Evolutionary conservation across 2,888 invertebrate genomes (phyloP), one percentile per base, ranked within the genome.

Genomic region (Rhingia campestris): DNA sequence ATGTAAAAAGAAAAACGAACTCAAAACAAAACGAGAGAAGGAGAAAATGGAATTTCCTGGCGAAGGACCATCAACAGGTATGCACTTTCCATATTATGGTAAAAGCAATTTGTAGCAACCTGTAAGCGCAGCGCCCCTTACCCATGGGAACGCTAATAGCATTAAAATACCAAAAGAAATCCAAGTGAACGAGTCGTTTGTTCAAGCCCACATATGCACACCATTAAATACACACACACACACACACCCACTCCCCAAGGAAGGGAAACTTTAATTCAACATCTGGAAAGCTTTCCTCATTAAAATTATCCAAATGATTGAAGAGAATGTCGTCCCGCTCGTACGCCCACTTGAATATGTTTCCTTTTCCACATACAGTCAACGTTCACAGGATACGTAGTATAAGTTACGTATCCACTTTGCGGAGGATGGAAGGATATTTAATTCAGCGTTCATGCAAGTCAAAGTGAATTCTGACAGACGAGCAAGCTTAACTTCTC

Each of bases 251-350:
- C 22, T 22, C 22, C 22, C 22, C 1, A 2, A 22, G 22, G 22
- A 22, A 22, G 10, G 33, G 12, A n/a, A 35, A 69, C 56, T 41
- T 10, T 41, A 12, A 14, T 66, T 33, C 59, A 47, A 5, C 33
- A 37, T 59, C 66, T 70, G 53, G 59, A 75, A 75, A 75, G 75
- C 64, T 59, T 32, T 35, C 64, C 70, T 76, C 81, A 81, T 81
- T 81, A 81, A 76, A 81, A 76, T 81, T 72, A 81, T 81, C 81
- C 76, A 66, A 81, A 81, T 81, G 81, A 81, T 81, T 81, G 66
- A 72, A 72, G 76, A 59, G 63, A 54, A 10, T 49, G 37, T 39
- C 32, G 12, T 30, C 41, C 51, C 6, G 6, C 3, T 32, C 30
- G 30, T 37, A 6, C 45, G 22, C 54, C 37, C 30, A 9, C 43